phyloP scores from a whole-genome alignment of 2,888 invertebrate species.

The Netelia inedita region DNA sequence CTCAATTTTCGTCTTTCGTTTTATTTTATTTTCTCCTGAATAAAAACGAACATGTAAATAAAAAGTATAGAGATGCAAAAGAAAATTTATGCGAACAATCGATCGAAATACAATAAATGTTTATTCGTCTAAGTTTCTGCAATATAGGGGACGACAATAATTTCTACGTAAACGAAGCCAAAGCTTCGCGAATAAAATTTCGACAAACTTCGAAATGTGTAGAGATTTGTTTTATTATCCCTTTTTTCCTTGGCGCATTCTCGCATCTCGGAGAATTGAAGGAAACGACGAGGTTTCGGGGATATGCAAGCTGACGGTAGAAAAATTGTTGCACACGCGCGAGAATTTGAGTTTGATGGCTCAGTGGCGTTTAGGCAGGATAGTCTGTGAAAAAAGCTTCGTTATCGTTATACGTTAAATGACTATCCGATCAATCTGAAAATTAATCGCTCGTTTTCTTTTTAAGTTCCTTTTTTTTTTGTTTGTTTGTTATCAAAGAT shows the following conservation, averaged over 20 bases:
- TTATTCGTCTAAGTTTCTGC: constrained; percentile 64
- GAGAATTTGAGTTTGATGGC: constrained; percentile 33
- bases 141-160: constrained; percentile 50
- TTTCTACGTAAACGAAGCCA: constrained; percentile 50
- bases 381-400: constrained; percentile 48
- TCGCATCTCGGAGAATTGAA: constrained; percentile 8
- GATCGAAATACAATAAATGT: constrained; percentile 74
- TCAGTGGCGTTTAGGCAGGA: constrained; percentile 32
- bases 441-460: constrained; percentile 17
- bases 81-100: constrained; percentile 72
- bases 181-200: constrained; percentile 48
- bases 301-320: constrained; percentile 62
- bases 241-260: constrained; percentile 17
- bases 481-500: constrained; percentile 14
- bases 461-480: not conserved
- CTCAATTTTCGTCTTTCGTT: constrained; percentile 52
- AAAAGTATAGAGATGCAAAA: constrained; percentile 65
- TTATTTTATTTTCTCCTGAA: constrained; percentile 65
- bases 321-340: constrained; percentile 46
- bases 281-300: constrained; percentile 34
- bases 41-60: constrained; percentile 75
- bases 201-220: constrained; percentile 4
- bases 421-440: constrained; percentile 34
- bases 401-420: constrained; percentile 21
- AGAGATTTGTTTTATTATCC: constrained; percentile 2